These are phyloP conservation scores for Amyelois transitella DNA, from an alignment of 1,140 invertebrate species.

Conservation along the genomic window DNA sequence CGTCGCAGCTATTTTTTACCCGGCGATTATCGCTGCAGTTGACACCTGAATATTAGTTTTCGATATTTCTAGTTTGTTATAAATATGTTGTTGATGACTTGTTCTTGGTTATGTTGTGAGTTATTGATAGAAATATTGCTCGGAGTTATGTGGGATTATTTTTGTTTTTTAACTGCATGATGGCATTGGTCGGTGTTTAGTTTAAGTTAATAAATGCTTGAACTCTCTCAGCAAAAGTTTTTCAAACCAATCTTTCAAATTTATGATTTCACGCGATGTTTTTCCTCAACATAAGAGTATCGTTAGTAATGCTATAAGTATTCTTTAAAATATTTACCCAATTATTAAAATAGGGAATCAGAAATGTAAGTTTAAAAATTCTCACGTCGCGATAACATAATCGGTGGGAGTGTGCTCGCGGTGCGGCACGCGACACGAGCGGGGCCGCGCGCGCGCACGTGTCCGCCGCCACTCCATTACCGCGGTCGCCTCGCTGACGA, in stretches of 20 bases:
- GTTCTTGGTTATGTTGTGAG: background rate
- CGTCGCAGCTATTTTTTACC: slow-evolving; percentile 64
- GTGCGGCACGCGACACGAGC: slow-evolving; percentile 25
- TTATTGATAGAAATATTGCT: background rate
- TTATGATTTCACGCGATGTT: no score
- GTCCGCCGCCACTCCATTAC: slow-evolving; percentile 59
- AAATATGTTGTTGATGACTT: slow-evolving; percentile 27
- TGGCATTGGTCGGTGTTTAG: no score
- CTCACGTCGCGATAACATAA: slow-evolving; percentile 50
- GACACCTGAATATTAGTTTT: slow-evolving; percentile 73
- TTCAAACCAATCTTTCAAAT: no score
- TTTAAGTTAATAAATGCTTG: no score
- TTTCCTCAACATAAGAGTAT: no score
- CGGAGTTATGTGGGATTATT: no score
- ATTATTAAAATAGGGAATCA: background rate
- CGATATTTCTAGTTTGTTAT: slow-evolving; percentile 2
- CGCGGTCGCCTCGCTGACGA: slow-evolving; percentile 37
- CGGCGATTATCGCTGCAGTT: slow-evolving; percentile 70
- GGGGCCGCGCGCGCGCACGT: slow-evolving; percentile 30
- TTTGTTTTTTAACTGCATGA: no score
- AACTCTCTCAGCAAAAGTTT: no score
- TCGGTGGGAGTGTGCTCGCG: slow-evolving; percentile 59
- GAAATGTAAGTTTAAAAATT: slow-evolving; percentile 12
- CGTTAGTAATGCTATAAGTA: no score
- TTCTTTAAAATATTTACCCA: background rate